Conservation (phyloP, 2,888 invertebrate species). For the Hemistola chrysoprasaria region DNA sequence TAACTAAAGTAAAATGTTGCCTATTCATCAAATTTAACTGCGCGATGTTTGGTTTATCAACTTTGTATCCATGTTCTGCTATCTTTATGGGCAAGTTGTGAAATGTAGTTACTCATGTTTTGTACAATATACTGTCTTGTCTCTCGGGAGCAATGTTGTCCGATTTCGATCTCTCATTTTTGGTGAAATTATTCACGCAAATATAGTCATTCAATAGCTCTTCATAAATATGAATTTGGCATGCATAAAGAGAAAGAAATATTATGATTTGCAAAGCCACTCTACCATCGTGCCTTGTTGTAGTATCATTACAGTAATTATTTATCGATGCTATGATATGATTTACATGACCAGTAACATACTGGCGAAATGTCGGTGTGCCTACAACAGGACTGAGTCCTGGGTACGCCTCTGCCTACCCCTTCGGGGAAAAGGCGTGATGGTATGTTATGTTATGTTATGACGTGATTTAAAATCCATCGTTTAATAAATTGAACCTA, state of each 20-base stretch:
- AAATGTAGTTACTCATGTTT: slow-evolving; percentile 31
- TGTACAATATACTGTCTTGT: slow-evolving; percentile 34
- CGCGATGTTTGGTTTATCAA: slow-evolving; percentile 49
- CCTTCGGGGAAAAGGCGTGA: too few relatives aligned
- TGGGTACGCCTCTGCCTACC: too few relatives aligned
- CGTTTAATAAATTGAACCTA: too few relatives aligned
- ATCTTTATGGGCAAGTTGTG: slow-evolving; percentile 47
- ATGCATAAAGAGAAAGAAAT: slow-evolving; percentile 13
- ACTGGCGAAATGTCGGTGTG: too few relatives aligned
- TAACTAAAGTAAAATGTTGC: slow-evolving; percentile 21
- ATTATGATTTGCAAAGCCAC: too few relatives aligned
- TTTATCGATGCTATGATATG: slow-evolving; percentile 1
- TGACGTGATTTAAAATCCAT: too few relatives aligned
- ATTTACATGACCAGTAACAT: too few relatives aligned
- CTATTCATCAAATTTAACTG: slow-evolving; percentile 52
- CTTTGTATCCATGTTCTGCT: slow-evolving; percentile 43
- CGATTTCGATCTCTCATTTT: slow-evolving; percentile 13
- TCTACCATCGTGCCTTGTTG: slow-evolving; percentile 1
- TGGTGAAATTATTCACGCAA: slow-evolving; percentile 5
- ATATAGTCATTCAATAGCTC: neutral
- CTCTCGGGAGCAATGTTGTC: slow-evolving; percentile 40
- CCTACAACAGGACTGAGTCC: too few relatives aligned
- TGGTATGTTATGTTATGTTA: too few relatives aligned
- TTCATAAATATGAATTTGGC: slow-evolving; percentile 4
- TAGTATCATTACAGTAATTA: slow-evolving; percentile 8